Conservation (phyloP, 2,888 invertebrate genomes). For the Anthrax anthrax region DNA sequence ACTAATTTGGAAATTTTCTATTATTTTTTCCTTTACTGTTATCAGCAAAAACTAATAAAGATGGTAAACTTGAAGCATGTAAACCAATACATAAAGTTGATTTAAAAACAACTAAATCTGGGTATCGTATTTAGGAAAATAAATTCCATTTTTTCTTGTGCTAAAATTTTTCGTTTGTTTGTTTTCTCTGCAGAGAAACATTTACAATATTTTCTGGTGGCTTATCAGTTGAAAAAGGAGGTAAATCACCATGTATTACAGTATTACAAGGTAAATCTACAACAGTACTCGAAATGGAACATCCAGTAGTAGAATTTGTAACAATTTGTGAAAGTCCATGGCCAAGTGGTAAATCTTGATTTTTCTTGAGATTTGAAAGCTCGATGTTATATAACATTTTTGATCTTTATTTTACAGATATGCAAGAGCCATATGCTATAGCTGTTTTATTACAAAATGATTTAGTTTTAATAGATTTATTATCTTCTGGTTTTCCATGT, state of each 20-base stretch:
- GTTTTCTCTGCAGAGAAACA: conserved; percentile 64
- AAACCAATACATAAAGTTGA: conserved; percentile 91
- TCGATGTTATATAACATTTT: not conserved
- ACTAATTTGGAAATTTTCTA: no score
- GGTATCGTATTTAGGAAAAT: conserved; percentile 37
- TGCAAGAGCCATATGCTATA: conserved; percentile 95
- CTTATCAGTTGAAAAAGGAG: conserved; percentile 77
- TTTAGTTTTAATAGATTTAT: conserved; percentile 93
- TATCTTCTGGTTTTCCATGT: conserved; percentile 90
- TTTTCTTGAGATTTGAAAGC: conserved; percentile 3
- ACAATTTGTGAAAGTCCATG: conserved; percentile 92
- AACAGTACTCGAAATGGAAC: conserved; percentile 98
- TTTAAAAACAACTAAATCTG: conserved; percentile 78
- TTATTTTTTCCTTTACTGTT: conserved; percentile 1
- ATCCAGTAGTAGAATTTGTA: conserved; percentile 93
- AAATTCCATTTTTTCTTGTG: no score
- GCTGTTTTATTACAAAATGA: conserved; percentile 96
- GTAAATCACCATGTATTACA: conserved; percentile 84
- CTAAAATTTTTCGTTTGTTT: no score
- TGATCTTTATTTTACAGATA: conserved; percentile 47
- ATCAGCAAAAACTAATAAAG: conserved; percentile 77
- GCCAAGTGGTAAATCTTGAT: conserved; percentile 53
- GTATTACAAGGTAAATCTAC: conserved; percentile 93
- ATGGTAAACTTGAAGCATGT: conserved; percentile 84
- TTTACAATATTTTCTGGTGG: conserved; percentile 96